Evolutionary conservation across 2,113 vertebrate species (phyloP).

Genomic region (Rhombomys opimus): DNA sequence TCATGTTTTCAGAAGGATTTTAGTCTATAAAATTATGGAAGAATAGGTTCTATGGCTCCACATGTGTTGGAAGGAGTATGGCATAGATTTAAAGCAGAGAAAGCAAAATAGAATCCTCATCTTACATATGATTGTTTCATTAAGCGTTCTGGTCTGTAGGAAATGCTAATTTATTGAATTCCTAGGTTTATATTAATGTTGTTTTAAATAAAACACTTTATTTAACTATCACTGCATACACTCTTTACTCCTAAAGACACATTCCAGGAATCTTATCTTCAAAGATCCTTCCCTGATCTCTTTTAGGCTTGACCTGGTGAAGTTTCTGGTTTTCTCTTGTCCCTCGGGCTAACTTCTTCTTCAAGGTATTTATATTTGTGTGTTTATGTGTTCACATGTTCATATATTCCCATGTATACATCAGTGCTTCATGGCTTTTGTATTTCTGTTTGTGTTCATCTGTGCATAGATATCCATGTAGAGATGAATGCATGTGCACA

Average conservation of each 20-base stretch:
- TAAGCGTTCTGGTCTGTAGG: background rate
- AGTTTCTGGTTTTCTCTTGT: background rate
- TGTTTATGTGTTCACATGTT: background rate
- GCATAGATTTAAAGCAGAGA: too few species aligned
- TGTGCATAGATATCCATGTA: background rate
- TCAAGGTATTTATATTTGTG: background rate
- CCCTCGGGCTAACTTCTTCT: background rate
- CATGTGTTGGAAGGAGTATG: background rate
- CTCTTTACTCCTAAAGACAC: background rate
- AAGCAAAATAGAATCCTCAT: background rate
- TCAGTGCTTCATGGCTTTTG: background rate
- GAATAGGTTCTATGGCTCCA: too few species aligned
- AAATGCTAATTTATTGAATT: background rate
- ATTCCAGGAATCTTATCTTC: background rate
- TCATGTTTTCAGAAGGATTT: background rate
- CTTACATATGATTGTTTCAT: background rate
- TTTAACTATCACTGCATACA: background rate
- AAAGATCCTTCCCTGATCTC: background rate
- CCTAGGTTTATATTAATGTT: background rate
- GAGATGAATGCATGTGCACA: background rate
- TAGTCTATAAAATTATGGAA: background rate
- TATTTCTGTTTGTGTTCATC: background rate
- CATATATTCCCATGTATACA: background rate
- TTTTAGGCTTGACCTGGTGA: background rate
- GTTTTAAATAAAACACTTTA: constrained; percentile 31